A percentile compares a stretch with the other conserved stretches of the same genome.
These are phyloP conservation scores for Amphipoea oculea DNA, from an alignment of 2,888 invertebrate species.

Conservation along the genomic window DNA sequence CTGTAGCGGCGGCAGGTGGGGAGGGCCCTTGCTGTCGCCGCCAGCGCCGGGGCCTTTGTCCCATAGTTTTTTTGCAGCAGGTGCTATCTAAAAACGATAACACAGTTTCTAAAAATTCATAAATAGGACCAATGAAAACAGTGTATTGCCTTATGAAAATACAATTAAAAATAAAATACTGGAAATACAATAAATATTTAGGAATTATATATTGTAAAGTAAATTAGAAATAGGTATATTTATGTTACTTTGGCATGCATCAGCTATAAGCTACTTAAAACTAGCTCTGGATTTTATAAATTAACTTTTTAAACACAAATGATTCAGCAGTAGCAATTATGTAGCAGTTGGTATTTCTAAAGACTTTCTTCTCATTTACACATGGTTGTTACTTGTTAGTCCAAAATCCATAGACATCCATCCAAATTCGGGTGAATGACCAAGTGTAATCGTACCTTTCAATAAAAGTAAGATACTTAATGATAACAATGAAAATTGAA, in stretches of 20 bases:
- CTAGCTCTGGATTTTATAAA: not conserved
- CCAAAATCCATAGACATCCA: constrained; percentile 14
- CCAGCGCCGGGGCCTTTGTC: constrained; percentile 94
- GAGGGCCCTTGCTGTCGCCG: constrained; percentile 94
- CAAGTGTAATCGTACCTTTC: not conserved
- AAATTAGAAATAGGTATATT: not conserved
- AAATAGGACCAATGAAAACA: constrained; percentile 14
- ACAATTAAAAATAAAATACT: not conserved
- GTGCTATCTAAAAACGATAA: constrained; percentile 93
- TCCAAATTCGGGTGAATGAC: not conserved
- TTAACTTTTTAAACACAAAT: not conserved
- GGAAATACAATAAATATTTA: constrained; percentile 8
- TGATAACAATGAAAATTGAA: not conserved
- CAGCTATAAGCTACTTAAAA: constrained; percentile 6
- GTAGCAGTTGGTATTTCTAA: not conserved
- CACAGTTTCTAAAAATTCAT: constrained; percentile 36
- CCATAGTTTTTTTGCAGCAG: constrained; percentile 98
- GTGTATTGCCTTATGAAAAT: not conserved
- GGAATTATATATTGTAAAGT: not conserved
- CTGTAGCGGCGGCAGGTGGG: constrained; percentile 93
- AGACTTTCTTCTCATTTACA: constrained; percentile 19
- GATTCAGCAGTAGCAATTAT: constrained; percentile 1
- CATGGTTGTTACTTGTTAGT: constrained; percentile 25
- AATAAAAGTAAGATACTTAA: constrained; percentile 2
- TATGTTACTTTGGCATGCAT: constrained; percentile 21